Conservation (phyloP, 2,888 invertebrate species). For the Camponotus fellah region DNA sequence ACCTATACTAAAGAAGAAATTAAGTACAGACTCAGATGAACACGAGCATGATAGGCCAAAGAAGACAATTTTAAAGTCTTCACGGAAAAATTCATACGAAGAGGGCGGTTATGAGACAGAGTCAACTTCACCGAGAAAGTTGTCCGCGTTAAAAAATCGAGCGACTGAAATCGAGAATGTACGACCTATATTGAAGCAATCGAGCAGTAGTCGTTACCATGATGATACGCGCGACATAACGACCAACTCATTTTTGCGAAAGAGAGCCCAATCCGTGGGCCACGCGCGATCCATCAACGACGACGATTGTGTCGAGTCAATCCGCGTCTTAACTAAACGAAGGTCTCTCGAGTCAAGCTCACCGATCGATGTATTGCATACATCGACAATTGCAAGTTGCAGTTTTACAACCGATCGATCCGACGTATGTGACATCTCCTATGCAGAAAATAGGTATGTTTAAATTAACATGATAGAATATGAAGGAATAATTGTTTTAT, state of each 20-base stretch:
- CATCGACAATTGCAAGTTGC: conserved; percentile 43
- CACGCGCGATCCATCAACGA: conserved; percentile 77
- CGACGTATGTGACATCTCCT: conserved; percentile 7
- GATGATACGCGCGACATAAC: conserved; percentile 87
- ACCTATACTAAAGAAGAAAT: conserved; percentile 96
- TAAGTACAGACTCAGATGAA: conserved; percentile 91
- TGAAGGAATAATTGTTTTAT: neutral
- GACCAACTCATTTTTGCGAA: conserved; percentile 83
- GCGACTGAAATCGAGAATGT: conserved; percentile 87
- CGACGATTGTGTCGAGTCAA: conserved; percentile 67
- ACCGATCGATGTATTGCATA: conserved; percentile 62
- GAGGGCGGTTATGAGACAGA: conserved; percentile 88
- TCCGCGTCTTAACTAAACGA: conserved; percentile 67
- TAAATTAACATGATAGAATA: neutral
- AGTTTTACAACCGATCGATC: conserved; percentile 55
- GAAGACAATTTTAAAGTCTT: conserved; percentile 92
- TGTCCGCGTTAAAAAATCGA: conserved; percentile 88
- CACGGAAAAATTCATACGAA: conserved; percentile 90
- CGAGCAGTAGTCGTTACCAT: conserved; percentile 84
- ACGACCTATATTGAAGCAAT: conserved; percentile 90
- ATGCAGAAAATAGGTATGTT: conserved; percentile 62
- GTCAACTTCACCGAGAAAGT: conserved; percentile 88
- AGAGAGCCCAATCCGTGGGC: conserved; percentile 82
- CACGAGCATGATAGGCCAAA: conserved; percentile 90
- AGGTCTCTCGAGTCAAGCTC: conserved; percentile 75